Evolutionary conservation across 2,797 vertebrate species (phyloP).

Genomic region (Danio aesculapii): DNA sequence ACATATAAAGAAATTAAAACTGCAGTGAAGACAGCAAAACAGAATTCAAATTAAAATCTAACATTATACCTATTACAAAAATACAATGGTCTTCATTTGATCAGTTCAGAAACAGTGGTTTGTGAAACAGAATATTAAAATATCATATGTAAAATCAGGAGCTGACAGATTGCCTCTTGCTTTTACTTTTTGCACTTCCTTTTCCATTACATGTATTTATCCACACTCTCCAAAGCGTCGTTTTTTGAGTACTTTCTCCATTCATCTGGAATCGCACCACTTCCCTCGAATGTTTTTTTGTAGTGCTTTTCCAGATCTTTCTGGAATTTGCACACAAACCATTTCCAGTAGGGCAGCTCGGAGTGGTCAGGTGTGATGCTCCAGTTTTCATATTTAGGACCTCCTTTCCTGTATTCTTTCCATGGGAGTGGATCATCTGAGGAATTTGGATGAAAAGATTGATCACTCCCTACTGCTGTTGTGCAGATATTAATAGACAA

Average conservation of each 20-base stretch:
- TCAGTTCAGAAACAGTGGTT: too few species aligned
- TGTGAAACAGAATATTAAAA: too few species aligned
- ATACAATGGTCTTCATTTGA: too few species aligned
- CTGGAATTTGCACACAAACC: constrained; percentile 44
- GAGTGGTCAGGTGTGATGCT: background rate
- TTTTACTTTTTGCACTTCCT: too few species aligned
- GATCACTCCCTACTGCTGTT: background rate
- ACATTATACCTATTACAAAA: too few species aligned
- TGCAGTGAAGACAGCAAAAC: too few species aligned
- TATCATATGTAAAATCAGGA: too few species aligned
- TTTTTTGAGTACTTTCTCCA: background rate
- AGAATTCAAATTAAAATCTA: too few species aligned
- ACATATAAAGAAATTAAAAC: too few species aligned
- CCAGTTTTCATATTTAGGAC: background rate
- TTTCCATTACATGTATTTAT: background rate
- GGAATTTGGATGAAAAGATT: background rate
- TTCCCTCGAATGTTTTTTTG: background rate
- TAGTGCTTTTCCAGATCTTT: background rate
- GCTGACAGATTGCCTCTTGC: too few species aligned
- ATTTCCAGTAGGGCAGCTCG: constrained; percentile 39
- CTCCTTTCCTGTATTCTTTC: background rate
- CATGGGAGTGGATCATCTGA: background rate
- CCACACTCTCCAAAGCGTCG: background rate
- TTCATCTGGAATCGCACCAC: background rate
- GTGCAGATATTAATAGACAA: constrained; percentile 9